Base-by-base conservation (phyloP, 2,797 vertebrate species). In the Hippopotamyrus pictus region DNA sequence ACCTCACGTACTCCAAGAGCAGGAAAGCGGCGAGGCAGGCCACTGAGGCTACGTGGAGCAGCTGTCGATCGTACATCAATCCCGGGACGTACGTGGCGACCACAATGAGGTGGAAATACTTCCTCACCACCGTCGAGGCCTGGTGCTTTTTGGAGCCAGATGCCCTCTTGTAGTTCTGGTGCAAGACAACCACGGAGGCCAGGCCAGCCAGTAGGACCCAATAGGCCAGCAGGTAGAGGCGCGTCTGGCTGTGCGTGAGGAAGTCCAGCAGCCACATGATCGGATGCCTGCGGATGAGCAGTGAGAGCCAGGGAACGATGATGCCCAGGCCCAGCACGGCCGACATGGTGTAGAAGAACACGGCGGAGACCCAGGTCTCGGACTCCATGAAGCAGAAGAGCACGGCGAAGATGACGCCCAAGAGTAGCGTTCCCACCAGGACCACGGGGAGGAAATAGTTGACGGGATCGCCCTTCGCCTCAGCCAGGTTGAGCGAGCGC, bases 321-420 rank as follows among this genome's bases (percentile, higher is more conserved):
- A 99, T 95, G 0, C 98, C 99, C 51, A 99, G 93, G 73, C 94
- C 97, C 87, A 99, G 95, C 65, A 99, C 97, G 0, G 97, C 97
- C 0, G 97, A 97, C 98, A 99, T 98, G 93, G 96, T 96, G 93
- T 99, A 98, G 92, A 99, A 99, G 92, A 99, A 99, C 53, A 98
- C 92, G 0, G 99, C 98, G 0, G 98, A 98, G 33, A 97, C 96
- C 98, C 98, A 99, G 0, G 97, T 98, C 89, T 97, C 96, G 0
- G 98, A 98, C 91, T 99, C 98, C 98, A 99, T 98, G 95, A 99
- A 99, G 90, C 96, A 92, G 92, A 99, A 99, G 86, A 99, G 96
- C 88, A 97, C 93, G 1, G 97, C 95, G 73, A 99, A 99, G 94
- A 98, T 96, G 44, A 99, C 93, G 0, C 99, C 99, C 48, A 99